Evolutionary conservation across 2,113 vertebrate genomes (phyloP), one percentile per base, ranked within the genome.

Genomic region (Coryphaenoides rupestris): DNA sequence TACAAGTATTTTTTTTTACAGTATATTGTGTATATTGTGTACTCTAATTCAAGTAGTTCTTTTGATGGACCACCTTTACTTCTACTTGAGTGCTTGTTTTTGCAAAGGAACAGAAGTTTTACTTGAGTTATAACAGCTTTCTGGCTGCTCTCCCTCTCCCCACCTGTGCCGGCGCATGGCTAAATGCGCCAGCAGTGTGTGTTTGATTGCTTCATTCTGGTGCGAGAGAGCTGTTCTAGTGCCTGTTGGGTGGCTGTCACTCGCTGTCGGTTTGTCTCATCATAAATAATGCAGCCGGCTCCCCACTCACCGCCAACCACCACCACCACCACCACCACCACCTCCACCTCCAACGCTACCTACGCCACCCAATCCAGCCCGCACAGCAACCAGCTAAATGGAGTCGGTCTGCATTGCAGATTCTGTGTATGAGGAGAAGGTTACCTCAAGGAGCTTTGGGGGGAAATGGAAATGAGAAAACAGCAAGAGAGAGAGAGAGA

Each of bases 281-380:
- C 77, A 87, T 86, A 87, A 88, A 86, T 86, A 86, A 88, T 85
- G 83, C 85, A 88, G 73, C 26, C 28, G 1, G 28, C 5, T 33
- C 70, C 33, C 73, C 72, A 75, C 75, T 80, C 58, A 58, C 13
- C 15, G 17, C 16, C 47, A 50, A 14, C 81, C 58, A 58, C 13
- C 15, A 50, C 16, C 47, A 50, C 47, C 15, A 16, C 16, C 47
- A 50, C 47, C 46, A 17, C 9, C 7, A 12, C 33, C 33, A 40
- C 33, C 28, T n/a, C 81, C 58, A 58, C 13, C 15, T 17, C 16
- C 47, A 50, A 14, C 15, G 5, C 16, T 16, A 50, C 47, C 46
- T 50, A 40, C 7, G 33, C 33, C 33, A 40, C 33, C 28, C 33
- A 40, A 40, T 40, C 47, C 47, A 16, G 19, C 46, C 65, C 45